Evolutionary conservation across 92 coral and sea anemone genomes (phyloP), one percentile per base, ranked within the genome.

Genomic region (Epizoanthus fatuus): DNA sequence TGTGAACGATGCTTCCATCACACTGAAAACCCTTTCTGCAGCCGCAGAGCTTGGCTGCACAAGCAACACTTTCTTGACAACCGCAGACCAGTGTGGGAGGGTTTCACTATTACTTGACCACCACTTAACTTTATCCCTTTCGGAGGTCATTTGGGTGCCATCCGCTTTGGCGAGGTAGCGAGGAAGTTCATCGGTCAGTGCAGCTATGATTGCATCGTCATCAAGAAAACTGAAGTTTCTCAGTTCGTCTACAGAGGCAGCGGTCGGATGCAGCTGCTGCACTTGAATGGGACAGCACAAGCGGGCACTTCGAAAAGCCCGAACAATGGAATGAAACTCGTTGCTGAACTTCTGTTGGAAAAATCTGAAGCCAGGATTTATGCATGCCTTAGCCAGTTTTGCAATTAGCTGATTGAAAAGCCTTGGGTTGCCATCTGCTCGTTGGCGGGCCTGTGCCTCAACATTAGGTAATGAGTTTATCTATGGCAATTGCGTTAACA

Each of bases 41-140:
- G 79, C 79, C 35, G 79, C 79, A 51, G 79, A 73, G 55, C 79
- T 73, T 19, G 65, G 80, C 56, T 74, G 65, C 63, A 74, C 64
- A 73, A 29, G 45, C 45, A 73, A 22, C 49, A 73, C 63, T 73
- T 73, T 73, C 63, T 52, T 73, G 79, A 73, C 79, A 53, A 29
- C 65, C 56, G 65, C 80, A 74, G 65, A 74, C 80, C 80, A 74
- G 80, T 75, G 84, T 75, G 83, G 84, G 44, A 85, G 82, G 82
- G 83, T 85, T 53, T 85, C 88, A 37, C 65, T 57, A 47, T 52
- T 68, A 53, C 49, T 59, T 57, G 88, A 78, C 82, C 88, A 84
- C 25, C 25, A 22, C 25, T 22, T 22, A 22, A 85, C 84, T 85
- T 75, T 85, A 35, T 85, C 74, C 3, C 80, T 71, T 65, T 85